Evolutionary conservation across 2,113 vertebrate genomes (phyloP), one percentile per base, ranked within the genome.

Genomic region (Trinectes maculatus): DNA sequence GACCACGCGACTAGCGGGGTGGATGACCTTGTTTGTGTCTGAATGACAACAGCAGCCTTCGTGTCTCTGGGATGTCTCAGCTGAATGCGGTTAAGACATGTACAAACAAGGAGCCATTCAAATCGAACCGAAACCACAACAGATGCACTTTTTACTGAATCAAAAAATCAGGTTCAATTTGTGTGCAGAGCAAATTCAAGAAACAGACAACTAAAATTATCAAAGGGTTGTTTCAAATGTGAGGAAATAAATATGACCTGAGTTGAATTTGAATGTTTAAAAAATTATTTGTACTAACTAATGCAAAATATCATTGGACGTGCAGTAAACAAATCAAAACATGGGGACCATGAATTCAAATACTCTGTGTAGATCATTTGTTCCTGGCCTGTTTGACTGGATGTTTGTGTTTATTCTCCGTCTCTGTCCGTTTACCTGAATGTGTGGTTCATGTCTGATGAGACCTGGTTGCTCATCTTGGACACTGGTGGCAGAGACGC

Each of bases 11-110:
- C 51, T 49, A 29, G 52, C 58, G 44, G 58, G 58, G 63, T 53
- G 88, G 79, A 75, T 83, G 79, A 92, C 88, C 82, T 87, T 82
- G 77, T 73, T 66, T 76, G 47, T 67, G 24, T 70, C 64, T 65
- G 36, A 59, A 54, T 58, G 61, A 68, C 36, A 57, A 22, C 31
- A 43, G 64, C 49, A 22, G 37, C 46, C 56, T 42, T 28, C 21
- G 44, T 60, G 53, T 56, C 13, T 59, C 12, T 19, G 18, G 56
- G 52, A 51, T 34, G 63, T 48, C 52, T 67, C 25, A 63, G 21
- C 8, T 21, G 24, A 18, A 8, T 40, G 25, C n/a, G 18, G 10
- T 43, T n/a, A 39, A 39, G n/a, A n/a, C 1, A n/a, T 16, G n/a
- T 13, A 8, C 13, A 39, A 6, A 39, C 15, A 16, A 39, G n/a